phyloP scores from a whole-genome alignment of 2,113 vertebrate genomes.

The Rhineura floridana region DNA sequence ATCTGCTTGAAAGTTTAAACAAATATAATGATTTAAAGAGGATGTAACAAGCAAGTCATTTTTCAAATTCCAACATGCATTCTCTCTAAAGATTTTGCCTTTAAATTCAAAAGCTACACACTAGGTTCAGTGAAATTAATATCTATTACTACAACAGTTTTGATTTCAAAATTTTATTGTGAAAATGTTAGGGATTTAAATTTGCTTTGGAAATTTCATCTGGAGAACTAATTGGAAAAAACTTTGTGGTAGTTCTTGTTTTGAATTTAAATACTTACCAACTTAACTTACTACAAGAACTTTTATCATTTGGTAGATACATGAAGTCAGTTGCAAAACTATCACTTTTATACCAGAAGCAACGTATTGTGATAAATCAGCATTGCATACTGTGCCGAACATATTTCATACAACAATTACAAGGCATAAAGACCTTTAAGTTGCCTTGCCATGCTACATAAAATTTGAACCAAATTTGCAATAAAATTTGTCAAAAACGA shows the following conservation, averaged over 20 bases:
- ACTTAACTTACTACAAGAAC: constrained; percentile 83
- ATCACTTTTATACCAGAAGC: constrained; percentile 80
- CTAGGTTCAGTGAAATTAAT: constrained; percentile 48
- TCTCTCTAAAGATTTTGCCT: constrained; percentile 65
- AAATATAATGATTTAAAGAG: constrained; percentile 64
- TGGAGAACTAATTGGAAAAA: constrained; percentile 62
- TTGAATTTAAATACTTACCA: constrained; percentile 83
- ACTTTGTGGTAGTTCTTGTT: constrained; percentile 59
- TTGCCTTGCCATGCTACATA: constrained; percentile 80
- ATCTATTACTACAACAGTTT: constrained; percentile 44
- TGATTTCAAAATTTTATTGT: constrained; percentile 53
- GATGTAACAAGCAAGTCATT: constrained; percentile 70
- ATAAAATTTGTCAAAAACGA: constrained; percentile 95
- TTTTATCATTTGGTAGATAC: constrained; percentile 77
- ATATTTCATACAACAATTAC: constrained; percentile 80
- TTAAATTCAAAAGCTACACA: constrained; percentile 63
- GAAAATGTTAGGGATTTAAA: constrained; percentile 59
- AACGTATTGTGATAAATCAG: constrained; percentile 80
- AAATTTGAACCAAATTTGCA: constrained; percentile 97
- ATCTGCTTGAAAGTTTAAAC: constrained; percentile 68
- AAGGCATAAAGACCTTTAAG: constrained; percentile 84
- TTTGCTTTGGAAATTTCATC: constrained; percentile 67
- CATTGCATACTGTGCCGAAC: constrained; percentile 79
- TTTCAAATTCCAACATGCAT: constrained; percentile 67
- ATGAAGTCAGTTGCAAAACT: constrained; percentile 76